A percentile compares a stretch with the other conserved stretches of the same genome.
phyloP scores from a whole-genome alignment of 1,140 invertebrate genomes.

The Spodoptera litura region DNA sequence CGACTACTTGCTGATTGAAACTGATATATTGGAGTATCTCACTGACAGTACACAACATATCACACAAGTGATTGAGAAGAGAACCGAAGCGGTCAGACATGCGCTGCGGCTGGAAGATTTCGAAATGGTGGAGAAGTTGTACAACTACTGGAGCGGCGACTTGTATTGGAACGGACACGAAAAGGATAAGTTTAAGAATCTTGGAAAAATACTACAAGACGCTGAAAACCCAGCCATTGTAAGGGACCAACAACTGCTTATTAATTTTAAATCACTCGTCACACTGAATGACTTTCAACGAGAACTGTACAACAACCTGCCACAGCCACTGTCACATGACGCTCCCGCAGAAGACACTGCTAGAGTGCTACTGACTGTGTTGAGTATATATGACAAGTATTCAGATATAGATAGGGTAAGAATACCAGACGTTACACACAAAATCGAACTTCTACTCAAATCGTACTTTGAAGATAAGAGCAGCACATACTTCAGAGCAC shows the following conservation, averaged over 20 bases:
- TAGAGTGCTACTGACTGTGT: background rate
- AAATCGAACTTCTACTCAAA: background rate
- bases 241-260: background rate
- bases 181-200: background rate
- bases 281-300: slow-evolving; percentile 4
- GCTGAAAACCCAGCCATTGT: background rate
- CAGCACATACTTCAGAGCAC: background rate
- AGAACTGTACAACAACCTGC: background rate
- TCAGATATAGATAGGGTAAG: slow-evolving; percentile 7
- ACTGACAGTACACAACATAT: background rate
- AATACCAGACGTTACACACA: background rate
- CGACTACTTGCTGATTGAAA: background rate
- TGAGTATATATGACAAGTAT: background rate
- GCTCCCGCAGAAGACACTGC: background rate
- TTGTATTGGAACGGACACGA: slow-evolving; percentile 46
- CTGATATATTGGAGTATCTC: slow-evolving; percentile 2
- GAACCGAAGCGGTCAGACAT: slow-evolving; percentile 21
- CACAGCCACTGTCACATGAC: background rate
- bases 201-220: background rate
- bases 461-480: background rate
- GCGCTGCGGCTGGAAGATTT: slow-evolving; percentile 38
- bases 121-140: slow-evolving; percentile 47
- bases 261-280: background rate
- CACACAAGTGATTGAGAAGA: background rate
- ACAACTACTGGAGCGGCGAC: slow-evolving; percentile 51